phyloP scores from a whole-genome alignment of 1,140 invertebrate genomes.

The Gonioctena quinquepunctata region DNA sequence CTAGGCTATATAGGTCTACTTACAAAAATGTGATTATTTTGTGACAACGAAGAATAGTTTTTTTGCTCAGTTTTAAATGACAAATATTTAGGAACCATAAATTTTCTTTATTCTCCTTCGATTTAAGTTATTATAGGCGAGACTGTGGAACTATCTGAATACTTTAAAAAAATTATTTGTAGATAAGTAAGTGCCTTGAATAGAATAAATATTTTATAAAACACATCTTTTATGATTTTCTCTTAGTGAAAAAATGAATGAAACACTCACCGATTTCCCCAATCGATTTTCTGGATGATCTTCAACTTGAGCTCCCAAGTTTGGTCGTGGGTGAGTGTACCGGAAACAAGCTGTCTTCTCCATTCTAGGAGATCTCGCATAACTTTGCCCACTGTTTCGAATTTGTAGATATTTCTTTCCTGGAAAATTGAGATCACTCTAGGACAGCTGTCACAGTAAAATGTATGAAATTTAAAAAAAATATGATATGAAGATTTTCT shows the following conservation, averaged over 20 bases:
- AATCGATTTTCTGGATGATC: conserved; percentile 90
- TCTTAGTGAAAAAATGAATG: not conserved
- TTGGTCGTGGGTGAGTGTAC: conserved; percentile 88
- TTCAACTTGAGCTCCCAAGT: conserved; percentile 81
- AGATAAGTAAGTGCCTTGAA: conserved; percentile 4
- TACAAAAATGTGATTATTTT: not conserved
- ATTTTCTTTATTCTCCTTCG: not conserved
- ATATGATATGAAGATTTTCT: too few relatives aligned
- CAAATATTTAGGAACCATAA: not conserved
- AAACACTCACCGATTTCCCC: conserved; percentile 89
- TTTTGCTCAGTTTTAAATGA: too few relatives aligned
- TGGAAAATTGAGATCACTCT: conserved; percentile 55
- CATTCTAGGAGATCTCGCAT: conserved; percentile 88
- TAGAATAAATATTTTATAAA: not conserved
- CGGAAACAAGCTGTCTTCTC: conserved; percentile 78
- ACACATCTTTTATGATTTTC: not conserved
- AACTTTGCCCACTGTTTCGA: conserved; percentile 79
- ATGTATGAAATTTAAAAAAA: too few relatives aligned
- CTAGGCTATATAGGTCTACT: not conserved
- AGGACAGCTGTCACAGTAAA: too few relatives aligned
- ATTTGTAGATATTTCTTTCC: conserved; percentile 82
- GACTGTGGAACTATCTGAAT: conserved; percentile 6
- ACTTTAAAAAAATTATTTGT: not conserved
- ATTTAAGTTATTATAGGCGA: conserved; percentile 36
- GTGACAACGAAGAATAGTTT: not conserved